Base-by-base conservation (phyloP, 2,888 invertebrate species). In the Polyploca ridens region DNA sequence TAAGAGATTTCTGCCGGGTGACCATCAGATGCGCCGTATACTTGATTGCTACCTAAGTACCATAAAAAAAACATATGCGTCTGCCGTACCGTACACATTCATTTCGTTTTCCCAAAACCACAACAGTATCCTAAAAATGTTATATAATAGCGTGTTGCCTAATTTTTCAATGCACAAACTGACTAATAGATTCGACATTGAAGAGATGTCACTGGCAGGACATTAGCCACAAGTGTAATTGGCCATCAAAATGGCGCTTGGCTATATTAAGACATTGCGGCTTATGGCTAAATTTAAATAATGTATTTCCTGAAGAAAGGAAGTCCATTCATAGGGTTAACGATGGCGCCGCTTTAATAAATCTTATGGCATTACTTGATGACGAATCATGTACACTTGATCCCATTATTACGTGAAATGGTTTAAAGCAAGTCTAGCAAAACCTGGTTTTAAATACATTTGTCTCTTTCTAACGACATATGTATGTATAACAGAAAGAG, bases 151-250 rank as follows among this genome's bases (percentile, higher is more conserved):
- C 54, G 19, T 41, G 41, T 19, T 54, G 54, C 3, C 10, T 10
- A 54, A 54, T 54, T 54, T 54, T 54, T 54, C 54, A 54, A 1
- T 54, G 54, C 54, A 54, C 46, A 46, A n/a, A 46, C n/a, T 16
- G 16, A 49, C 49, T 54, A 54, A 54, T 19, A 19, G 54, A 54
- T 54, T 54, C 54, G 54, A 54, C 54, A 16, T 54, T 54, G 54
- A 10, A 19, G 54, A 54, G 44, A 44, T 11, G 49, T 49, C 49
- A 49, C 7, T 49, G 49, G 16, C 8, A 27, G 27, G 27, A 8
- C 10, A 38, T 7, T 10, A 16, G 46, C 4, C 27, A 27, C 27
- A 27, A 7, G 54, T 54, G 6, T 54, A 54, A 54, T 54, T 54
- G 19, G 3, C 16, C 27, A 19, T 19, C 19, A n/a, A 19, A 19